Evolutionary conservation across 2,113 vertebrate species (phyloP), one percentile per base, ranked within the genome.

Genomic region (Triplophysa dalaica): DNA sequence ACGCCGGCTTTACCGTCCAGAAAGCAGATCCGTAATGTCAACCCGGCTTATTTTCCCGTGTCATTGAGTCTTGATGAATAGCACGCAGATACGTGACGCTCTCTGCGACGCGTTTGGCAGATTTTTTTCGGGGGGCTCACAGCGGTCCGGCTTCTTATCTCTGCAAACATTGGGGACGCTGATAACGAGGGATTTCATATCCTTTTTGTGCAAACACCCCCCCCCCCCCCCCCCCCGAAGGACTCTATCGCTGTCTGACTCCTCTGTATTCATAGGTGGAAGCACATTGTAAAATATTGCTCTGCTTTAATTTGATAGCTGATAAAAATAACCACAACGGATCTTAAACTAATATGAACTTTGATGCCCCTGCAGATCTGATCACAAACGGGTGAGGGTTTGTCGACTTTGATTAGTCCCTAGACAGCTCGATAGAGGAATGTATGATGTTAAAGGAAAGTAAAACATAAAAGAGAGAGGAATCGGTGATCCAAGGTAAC

Each of bases 121-220:
- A 89, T 91, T 82, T 77, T 68, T 82, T 72, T 78, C 24, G 52
- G 62, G 24, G 84, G 78, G 81, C 86, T 81, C 75, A 77, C 82
- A 86, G 87, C 85, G 77, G 85, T 41, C 81, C 75, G 82, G 50
- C 84, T 38, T 86, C 89, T 90, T 90, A 90, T 91, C 91, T 90
- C 78, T 58, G 86, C 83, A 88, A 89, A 89, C 86, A 87, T 52
- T 84, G 74, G 41, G 4, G 19, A n/a, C 33, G 45, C 64, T 76
- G 87, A 89, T 89, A 87, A 87, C 86, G 45, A 84, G 62, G 61
- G 58, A 75, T 85, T 83, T 85, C 83, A 82, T 83, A 84, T 87
- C 81, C 84, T 86, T 80, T 90, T 88, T 88, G 88, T 75, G 81
- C 81, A 81, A 81, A 81, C 45, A 75, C 60, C 78, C 81, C 84